A percentile compares a stretch with the other conserved stretches of the same genome.
phyloP scores from a whole-genome alignment of 2,113 vertebrate genomes.

The Diadophis punctatus region DNA sequence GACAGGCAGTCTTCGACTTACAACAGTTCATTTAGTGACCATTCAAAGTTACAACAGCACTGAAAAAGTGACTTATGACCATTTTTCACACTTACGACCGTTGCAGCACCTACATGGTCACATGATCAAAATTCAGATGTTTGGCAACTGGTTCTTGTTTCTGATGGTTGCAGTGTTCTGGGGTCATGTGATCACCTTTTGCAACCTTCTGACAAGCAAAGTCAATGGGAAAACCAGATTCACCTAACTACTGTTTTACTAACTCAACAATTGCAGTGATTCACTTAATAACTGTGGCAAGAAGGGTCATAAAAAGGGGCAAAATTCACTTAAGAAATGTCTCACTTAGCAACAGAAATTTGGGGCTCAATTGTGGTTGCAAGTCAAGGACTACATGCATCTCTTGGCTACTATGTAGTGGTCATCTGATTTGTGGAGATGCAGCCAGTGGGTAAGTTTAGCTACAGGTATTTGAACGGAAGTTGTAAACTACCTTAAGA shows the following conservation, averaged over 20 bases:
- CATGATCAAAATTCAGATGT: background rate
- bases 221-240: background rate
- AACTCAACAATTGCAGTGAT: background rate
- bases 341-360: background rate
- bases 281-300: background rate
- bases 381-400: background rate
- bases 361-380: background rate
- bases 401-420: background rate
- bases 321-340: background rate
- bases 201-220: background rate
- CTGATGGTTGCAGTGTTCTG: background rate
- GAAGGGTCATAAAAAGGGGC: background rate
- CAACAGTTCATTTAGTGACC: background rate
- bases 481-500: background rate
- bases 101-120: background rate
- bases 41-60: background rate
- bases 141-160: background rate
- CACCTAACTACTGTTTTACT: background rate
- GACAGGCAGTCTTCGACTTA: too few species aligned
- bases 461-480: background rate
- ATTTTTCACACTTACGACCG: background rate
- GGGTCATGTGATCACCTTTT: background rate
- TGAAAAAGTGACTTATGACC: background rate
- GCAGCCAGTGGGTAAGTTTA: background rate
- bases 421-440: background rate